Base-by-base conservation (phyloP, 2,888 invertebrate genomes). In the Sthenelais limicola region DNA sequence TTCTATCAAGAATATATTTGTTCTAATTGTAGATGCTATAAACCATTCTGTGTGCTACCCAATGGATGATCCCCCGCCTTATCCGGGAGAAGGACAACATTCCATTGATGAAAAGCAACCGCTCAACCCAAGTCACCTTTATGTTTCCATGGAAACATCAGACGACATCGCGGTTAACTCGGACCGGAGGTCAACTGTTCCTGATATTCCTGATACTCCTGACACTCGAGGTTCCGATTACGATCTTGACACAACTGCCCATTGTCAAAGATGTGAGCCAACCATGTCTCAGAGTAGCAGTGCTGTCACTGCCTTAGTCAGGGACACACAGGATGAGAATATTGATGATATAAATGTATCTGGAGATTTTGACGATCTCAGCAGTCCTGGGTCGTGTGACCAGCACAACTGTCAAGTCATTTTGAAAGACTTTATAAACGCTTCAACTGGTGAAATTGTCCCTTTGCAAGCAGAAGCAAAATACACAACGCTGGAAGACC, bases 1-100 rank as follows among this genome's bases (percentile, higher is more conserved):
- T n/a, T n/a, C n/a, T n/a, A n/a, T n/a, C n/a, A n/a, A n/a, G n/a
- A n/a, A n/a, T n/a, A n/a, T n/a, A n/a, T n/a, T n/a, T n/a, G n/a
- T n/a, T 52, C 3, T 52, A 52, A 28, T 56, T 1, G 1, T 43
- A 62, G 62, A 62, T 28, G 38, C 38, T 1, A 15, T 62, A 43
- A 43, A 43, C 24, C 62, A 62, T 24, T 12, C 54, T 28, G 51
- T 51, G 51, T 62, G 62, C 24, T 62, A 62, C 62, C 69, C 68
- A 15, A 32, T 56, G n/a, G 73, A 73, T 26, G 51, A 73, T 58
- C 73, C 73, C 9, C 73, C 73, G 21, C 73, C 73, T 26, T 73
- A 73, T 69, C 68, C 73, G 51, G 69, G 68, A 30, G 62, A 51
- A n/a, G 49, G 38, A 12, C 52, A 51, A 28, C 21, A 49, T 5